Base-by-base conservation (phyloP, 2,113 vertebrate genomes). In the Nothocercus julius region DNA sequence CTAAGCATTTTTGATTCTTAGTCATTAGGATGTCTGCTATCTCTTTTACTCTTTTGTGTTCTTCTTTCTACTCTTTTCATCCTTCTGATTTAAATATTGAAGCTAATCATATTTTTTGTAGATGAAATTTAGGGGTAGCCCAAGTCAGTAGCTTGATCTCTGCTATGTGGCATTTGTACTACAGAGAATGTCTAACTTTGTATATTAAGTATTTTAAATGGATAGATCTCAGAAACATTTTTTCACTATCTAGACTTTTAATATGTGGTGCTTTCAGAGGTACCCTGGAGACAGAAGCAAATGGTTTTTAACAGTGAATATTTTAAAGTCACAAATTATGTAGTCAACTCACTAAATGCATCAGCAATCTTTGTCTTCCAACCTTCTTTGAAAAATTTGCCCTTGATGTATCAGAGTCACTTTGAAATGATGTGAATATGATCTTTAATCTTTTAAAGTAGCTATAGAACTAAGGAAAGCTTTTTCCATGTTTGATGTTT, bases 301-400 rank as follows among this genome's bases (percentile, higher is more conserved):
- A 44, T 49, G 20, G 53, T 24, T 94, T 89, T 89, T 53, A 67
- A 24, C 69, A 61, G 45, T 89, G 79, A 89, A 82, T 94, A 72
- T 93, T 90, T 91, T 88, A 75, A 91, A 86, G 66, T 77, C 69
- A 73, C 75, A 85, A 68, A 92, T 80, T 82, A 62, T 78, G 40
- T 87, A 70, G 64, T 54, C 53, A 73, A 24, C 84, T 89, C 76
- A 30, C 5, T 90, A 82, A 92, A 85, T 81, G 12, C 68, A 78
- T 85, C 75, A 53, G 47, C 82, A 89, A 53, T 93, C 53, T 85
- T 77, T 93, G 72, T 88, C 93, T 95, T 86, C 84, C 53, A 49
- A 14, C 61, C 22, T 88, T 59, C 45, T 92, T 86, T 91, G 62
- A 94, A 36, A 69, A 82, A 74, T 11, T 62, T 85, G 25, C 67